Percentiles rank a stretch among this genome's conserved stretches.
These are phyloP conservation scores for Centropyge bicolor DNA, from an alignment of 2,797 vertebrate species.

Conservation along the genomic window DNA sequence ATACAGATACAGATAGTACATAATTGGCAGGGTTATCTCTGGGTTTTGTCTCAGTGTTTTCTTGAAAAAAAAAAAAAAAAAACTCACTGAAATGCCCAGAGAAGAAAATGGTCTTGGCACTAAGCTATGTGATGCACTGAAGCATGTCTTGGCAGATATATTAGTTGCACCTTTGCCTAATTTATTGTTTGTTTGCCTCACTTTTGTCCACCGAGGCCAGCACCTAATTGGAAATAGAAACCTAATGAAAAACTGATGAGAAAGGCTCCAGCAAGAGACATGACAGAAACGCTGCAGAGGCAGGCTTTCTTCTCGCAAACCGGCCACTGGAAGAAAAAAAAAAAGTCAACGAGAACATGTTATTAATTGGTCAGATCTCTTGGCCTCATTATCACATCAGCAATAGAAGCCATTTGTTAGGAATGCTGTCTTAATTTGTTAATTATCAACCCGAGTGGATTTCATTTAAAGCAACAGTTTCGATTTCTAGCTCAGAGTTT, in stretches of 20 bases:
- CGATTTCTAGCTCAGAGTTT: background rate
- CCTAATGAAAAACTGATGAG: slow-evolving; percentile 83
- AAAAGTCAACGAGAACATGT: background rate
- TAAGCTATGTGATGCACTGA: slow-evolving; percentile 56
- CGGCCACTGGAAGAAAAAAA: slow-evolving; percentile 19
- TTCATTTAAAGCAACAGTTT: background rate
- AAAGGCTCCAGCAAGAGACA: slow-evolving; percentile 67
- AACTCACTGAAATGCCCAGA: slow-evolving; percentile 55
- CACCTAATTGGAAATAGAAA: slow-evolving; percentile 83
- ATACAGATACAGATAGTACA: slow-evolving; percentile 28
- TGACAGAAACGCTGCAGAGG: slow-evolving; percentile 55
- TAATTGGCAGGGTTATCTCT: slow-evolving; percentile 64
- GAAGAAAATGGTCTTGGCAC: slow-evolving; percentile 80
- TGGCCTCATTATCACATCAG: slow-evolving; percentile 34
- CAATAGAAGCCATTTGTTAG: slow-evolving; percentile 9
- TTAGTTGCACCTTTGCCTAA: slow-evolving; percentile 80
- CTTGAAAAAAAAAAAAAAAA: slow-evolving; percentile 8
- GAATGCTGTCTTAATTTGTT: slow-evolving; percentile 28
- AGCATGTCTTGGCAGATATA: slow-evolving; percentile 71
- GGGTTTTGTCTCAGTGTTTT: slow-evolving; percentile 50
- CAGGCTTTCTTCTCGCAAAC: slow-evolving; percentile 33
- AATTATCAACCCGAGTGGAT: slow-evolving; percentile 8
- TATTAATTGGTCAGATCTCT: slow-evolving; percentile 43
- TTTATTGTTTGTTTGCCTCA: slow-evolving; percentile 82
- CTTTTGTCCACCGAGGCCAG: slow-evolving; percentile 70